Conservation (phyloP, 1,140 invertebrate genomes). For the Campodea augens region DNA sequence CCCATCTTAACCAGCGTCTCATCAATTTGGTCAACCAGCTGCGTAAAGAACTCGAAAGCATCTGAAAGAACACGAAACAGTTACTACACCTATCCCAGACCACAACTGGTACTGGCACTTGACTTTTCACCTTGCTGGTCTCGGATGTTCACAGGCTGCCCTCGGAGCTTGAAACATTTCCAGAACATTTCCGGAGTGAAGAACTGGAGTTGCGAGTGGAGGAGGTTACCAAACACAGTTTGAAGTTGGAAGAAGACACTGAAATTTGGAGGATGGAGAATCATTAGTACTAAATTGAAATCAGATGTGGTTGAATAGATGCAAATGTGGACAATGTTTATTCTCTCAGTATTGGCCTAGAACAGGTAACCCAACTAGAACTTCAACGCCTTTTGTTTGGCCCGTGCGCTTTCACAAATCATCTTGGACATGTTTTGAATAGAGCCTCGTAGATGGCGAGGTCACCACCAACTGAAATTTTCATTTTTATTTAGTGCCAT, state of each 20-base stretch:
- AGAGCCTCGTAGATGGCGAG: no score
- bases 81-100: not conserved
- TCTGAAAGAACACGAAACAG: conserved; percentile 19
- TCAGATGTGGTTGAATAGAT: no score
- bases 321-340: no score
- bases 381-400: no score
- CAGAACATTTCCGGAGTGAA: conserved; percentile 37
- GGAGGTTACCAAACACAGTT: conserved; percentile 34
- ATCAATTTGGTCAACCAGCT: conserved; percentile 35
- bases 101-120: not conserved
- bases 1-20: conserved; percentile 27
- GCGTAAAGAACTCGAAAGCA: conserved; percentile 36
- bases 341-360: no score
- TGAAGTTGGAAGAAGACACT: conserved; percentile 31
- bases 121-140: conserved; percentile 30
- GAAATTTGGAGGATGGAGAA: conserved; percentile 9
- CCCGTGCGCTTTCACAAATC: no score
- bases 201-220: conserved; percentile 34
- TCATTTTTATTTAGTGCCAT: no score
- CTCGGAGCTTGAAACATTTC: conserved; percentile 35
- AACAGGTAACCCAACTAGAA: no score
- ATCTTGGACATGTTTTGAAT: no score
- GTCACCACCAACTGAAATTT: no score
- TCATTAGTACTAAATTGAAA: no score
- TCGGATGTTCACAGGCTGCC: conserved; percentile 34